Evolutionary conservation across 2,797 vertebrate species (phyloP).

Genomic region (Micropoecilia bifurca): DNA sequence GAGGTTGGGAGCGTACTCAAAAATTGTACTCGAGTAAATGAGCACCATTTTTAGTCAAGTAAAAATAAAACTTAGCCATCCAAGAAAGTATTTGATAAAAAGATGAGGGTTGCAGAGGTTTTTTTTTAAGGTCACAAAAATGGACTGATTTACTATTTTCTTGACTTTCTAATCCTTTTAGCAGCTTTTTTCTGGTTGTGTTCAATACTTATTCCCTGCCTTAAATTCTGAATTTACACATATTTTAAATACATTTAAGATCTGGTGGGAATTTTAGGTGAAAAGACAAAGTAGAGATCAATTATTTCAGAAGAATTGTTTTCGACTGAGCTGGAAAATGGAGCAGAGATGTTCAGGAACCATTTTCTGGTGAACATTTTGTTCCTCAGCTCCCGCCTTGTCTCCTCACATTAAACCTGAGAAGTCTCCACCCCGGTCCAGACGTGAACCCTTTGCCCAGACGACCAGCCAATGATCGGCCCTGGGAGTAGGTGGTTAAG

Average conservation of each 20-base stretch:
- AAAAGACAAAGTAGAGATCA: neutral
- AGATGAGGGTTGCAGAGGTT: too few relatives aligned
- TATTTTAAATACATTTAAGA: neutral
- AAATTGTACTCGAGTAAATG: too few relatives aligned
- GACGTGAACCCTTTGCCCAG: conserved; percentile 55
- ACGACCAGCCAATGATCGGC: conserved; percentile 38
- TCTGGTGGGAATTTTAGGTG: neutral
- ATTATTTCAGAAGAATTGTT: neutral
- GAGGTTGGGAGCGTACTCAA: too few relatives aligned
- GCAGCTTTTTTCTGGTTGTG: neutral
- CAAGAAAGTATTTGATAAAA: too few relatives aligned
- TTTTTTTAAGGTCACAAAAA: too few relatives aligned
- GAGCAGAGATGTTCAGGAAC: conserved; percentile 4
- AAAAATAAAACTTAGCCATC: too few relatives aligned
- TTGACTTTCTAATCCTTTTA: neutral
- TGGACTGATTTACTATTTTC: neutral
- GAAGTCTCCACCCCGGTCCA: conserved; percentile 53
- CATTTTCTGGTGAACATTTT: conserved; percentile 57
- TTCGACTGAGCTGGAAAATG: conserved; percentile 32
- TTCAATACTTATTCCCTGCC: neutral
- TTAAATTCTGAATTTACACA: neutral
- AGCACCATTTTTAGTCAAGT: too few relatives aligned
- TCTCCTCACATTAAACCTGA: conserved; percentile 48
- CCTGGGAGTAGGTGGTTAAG: conserved; percentile 48
- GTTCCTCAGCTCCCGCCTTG: conserved; percentile 54